Evolutionary conservation across 2,113 vertebrate species (phyloP).

Genomic region (Atrichornis clamosus): DNA sequence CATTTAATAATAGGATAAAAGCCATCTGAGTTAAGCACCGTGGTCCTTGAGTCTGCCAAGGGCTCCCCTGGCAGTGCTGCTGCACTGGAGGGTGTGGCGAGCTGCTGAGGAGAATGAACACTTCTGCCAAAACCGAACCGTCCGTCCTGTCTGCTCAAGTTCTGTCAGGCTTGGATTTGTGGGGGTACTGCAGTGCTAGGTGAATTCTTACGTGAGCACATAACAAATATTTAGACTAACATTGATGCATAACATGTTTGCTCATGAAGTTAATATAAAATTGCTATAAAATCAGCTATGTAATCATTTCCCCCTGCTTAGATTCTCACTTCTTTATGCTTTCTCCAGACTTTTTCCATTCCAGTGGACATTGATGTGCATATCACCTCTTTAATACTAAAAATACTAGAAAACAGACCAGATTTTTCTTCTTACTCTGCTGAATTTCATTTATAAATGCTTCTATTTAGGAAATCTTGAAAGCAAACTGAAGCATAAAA

Average conservation of each 20-base stretch:
- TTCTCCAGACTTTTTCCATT: background rate
- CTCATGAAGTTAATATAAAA: background rate
- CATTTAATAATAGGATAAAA: background rate
- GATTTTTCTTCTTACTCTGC: background rate
- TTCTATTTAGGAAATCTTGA: background rate
- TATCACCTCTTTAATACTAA: background rate
- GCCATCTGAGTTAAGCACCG: background rate
- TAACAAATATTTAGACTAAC: background rate
- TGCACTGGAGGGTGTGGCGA: fast-evolving
- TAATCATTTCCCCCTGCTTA: background rate
- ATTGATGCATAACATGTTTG: background rate
- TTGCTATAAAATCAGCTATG: background rate
- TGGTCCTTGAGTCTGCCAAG: background rate
- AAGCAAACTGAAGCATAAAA: background rate
- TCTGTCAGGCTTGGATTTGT: background rate
- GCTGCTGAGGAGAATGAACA: background rate
- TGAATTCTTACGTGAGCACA: background rate
- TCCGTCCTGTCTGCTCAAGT: background rate
- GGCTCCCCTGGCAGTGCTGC: background rate
- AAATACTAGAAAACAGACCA: background rate
- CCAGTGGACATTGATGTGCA: background rate
- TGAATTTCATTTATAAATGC: background rate
- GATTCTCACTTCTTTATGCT: background rate
- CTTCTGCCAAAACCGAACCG: background rate
- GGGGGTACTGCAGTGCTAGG: background rate